Base-by-base conservation (phyloP, 1,140 invertebrate genomes). In the Drosophila willistoni region DNA sequence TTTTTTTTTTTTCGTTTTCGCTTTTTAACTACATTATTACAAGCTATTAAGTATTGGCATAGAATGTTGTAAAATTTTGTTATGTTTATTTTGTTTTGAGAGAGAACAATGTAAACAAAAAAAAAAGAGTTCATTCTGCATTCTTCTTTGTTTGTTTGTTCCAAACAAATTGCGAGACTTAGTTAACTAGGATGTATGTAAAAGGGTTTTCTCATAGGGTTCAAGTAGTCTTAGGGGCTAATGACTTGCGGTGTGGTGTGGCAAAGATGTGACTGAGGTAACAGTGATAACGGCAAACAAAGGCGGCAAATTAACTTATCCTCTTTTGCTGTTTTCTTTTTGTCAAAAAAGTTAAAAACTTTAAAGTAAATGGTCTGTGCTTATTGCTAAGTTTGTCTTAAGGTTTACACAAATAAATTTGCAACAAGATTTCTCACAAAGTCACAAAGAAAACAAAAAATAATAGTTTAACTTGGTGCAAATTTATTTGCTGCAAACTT, bases 1-100 rank as follows among this genome's bases (percentile, higher is more conserved):
- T 63, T 42, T 42, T 22, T 12, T 25, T 0, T 54, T 44, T 10
- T 66, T 70, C 55, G n/a, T 62, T 33, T 54, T 36, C 67, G 25
- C 7, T 29, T 33, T 33, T 39, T 41, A 33, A 57, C 56, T 69
- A 83, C 66, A 59, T 47, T 59, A 73, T 86, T 86, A 87, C 73
- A 89, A 83, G 84, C 83, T 87, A 87, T 86, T 89, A 87, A 87
- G 83, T 87, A 87, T 87, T 89, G 77, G 84, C 84, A 64, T 87
- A 84, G 77, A 84, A 71, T 77, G 44, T 61, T 64, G n/a, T 36
- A 34, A 33, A 34, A 39, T 39, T 41, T 13, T 67, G 64, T 39
- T 22, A 7, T 25, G 59, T 22, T 66, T 17, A 36, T 61, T 51
- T 62, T 62, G 9, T 19, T 47, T 12, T 47, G 22, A 0, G 25